Evolutionary conservation across 2,888 invertebrate genomes (phyloP), one percentile per base, ranked within the genome.

Genomic region (Drosophila rellima): DNA sequence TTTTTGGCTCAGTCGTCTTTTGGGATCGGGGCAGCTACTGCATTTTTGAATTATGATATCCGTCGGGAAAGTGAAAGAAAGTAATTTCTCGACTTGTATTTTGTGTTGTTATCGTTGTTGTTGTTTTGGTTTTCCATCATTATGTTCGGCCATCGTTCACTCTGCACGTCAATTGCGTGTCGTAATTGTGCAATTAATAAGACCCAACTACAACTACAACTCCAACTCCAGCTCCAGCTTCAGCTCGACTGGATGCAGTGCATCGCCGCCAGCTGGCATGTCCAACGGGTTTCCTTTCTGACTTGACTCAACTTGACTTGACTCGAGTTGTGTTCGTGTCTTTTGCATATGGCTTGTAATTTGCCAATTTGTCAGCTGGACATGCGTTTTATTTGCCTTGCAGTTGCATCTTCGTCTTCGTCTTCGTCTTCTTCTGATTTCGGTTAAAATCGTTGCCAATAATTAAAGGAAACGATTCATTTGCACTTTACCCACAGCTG

Each of bases 181-280:
- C 77, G 82, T 90, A 90, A 90, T 87, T 89, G 90, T 89, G 84
- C 89, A 87, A 89, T 87, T 90, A 87, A 89, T 90, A 80, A 84
- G 75, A 57, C 18, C 52, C 66, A 40, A 70, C 59, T 18, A 62
- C 62, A 37, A 51, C 54, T 57, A 50, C 66, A 40, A 70, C 59
- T 18, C 64, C 62, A 37, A 51, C 54, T 57, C 60, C 13, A 57
- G 35, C n/a, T 45, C 48, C 13, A 37, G 50, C 20, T n/a, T 15
- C 18, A 8, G 54, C 11, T 15, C n/a, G n/a, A n/a, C n/a, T n/a
- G n/a, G 70, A 65, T 65, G 71, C 64, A 68, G 35, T 75, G 71
- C 59, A 65, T 70, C 69, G 65, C 65, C 56, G 52, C 54, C 52
- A 54, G 62, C 35, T 62, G 55, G 60, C 60, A 18, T 71, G 76